Evolutionary conservation across 1,140 invertebrate genomes (phyloP).

Genomic region (Drosophila quadrilineata): DNA sequence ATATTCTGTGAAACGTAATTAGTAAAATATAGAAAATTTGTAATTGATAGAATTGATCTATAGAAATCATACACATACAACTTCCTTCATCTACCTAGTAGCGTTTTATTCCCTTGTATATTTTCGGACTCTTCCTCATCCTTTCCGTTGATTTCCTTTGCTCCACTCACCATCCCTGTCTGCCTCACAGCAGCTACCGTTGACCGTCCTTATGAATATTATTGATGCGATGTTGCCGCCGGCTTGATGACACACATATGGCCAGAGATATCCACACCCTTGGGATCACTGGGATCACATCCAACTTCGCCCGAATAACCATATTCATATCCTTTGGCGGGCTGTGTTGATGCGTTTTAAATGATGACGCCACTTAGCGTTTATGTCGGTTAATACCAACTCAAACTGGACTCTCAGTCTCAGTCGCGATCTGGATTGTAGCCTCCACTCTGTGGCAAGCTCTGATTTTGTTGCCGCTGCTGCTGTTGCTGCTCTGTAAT

Average conservation of each 20-base stretch:
- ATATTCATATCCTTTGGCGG: slow-evolving; percentile 61
- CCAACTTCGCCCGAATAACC: slow-evolving; percentile 24
- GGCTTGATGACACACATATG: slow-evolving; percentile 71
- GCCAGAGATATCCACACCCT: slow-evolving; percentile 39
- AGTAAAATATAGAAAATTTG: too few relatives aligned
- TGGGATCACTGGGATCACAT: neutral
- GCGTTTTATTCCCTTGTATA: too few relatives aligned
- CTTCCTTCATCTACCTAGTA: neutral
- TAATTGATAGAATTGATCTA: too few relatives aligned
- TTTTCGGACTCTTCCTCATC: neutral
- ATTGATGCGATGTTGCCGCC: slow-evolving; percentile 56
- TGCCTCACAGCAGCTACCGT: slow-evolving; percentile 49
- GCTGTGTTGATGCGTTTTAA: slow-evolving; percentile 80
- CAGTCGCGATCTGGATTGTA: neutral
- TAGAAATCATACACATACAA: too few relatives aligned
- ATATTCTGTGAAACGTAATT: too few relatives aligned
- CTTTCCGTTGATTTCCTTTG: neutral
- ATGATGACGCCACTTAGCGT: slow-evolving; percentile 80
- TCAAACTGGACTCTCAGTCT: slow-evolving; percentile 7
- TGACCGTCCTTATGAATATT: slow-evolving; percentile 67
- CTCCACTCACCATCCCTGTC: neutral
- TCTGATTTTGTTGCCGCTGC: slow-evolving; percentile 11
- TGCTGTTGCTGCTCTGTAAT: slow-evolving; percentile 60
- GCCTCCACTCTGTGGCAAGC: neutral
- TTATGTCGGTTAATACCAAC: slow-evolving; percentile 78